Evolutionary conservation across 2,888 invertebrate genomes (phyloP).

Genomic region (Xylophagus ater): DNA sequence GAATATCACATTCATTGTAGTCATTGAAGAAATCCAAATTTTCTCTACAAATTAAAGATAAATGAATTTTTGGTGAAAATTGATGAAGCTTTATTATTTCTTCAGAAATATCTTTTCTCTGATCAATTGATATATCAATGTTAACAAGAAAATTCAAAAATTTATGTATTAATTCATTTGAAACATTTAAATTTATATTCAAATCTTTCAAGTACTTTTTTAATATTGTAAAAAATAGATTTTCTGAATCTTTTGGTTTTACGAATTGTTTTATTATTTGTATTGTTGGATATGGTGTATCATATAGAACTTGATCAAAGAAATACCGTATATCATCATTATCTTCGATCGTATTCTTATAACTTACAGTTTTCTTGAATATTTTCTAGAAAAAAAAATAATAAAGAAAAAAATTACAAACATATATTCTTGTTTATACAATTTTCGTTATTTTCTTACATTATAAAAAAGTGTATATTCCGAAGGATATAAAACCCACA

Average conservation of each 20-base stretch:
- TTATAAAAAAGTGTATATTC: neutral
- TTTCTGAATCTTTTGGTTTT: conserved; percentile 1
- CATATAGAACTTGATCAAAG: neutral
- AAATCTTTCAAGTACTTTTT: neutral
- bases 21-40: conserved; percentile 3
- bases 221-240: conserved; percentile 1
- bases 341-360: conserved; percentile 4
- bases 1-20: conserved; percentile 3
- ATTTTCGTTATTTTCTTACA: neutral
- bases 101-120: conserved; percentile 1
- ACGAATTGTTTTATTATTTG: conserved; percentile 9
- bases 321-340: conserved; percentile 8
- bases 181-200: neutral
- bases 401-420: neutral
- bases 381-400: conserved; percentile 4
- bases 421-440: neutral
- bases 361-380: conserved; percentile 4
- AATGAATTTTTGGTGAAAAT: neutral
- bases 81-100: conserved; percentile 1
- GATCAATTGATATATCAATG: conserved; percentile 8
- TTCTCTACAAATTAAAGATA: conserved; percentile 6
- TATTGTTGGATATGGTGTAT: conserved; percentile 11
- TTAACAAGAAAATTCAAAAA: conserved; percentile 11
- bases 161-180: neutral
- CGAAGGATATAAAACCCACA: no score